A percentile compares a stretch with the other conserved stretches of the same genome.
phyloP scores from a whole-genome alignment of 2,113 vertebrate genomes.

The Xyliphius kryptos region DNA sequence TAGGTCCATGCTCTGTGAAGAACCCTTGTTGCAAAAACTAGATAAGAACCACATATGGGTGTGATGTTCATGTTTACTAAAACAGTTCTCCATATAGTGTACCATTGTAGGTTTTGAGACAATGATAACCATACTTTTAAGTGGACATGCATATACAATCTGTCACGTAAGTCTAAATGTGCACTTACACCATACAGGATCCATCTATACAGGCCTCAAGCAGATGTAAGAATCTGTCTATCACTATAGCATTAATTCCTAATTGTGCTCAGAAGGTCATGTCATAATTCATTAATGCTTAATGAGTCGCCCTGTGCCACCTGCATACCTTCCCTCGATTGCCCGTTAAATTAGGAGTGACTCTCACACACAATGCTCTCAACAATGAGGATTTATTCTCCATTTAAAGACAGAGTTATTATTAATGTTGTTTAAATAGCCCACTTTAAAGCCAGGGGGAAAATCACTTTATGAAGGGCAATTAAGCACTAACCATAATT shows the following conservation, averaged over 20 bases:
- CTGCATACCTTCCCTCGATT: constrained; percentile 83
- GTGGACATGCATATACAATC: too few relatives aligned
- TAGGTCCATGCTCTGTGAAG: too few relatives aligned
- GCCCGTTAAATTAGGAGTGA: constrained; percentile 89
- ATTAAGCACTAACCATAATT: constrained; percentile 96
- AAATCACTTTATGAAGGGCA: constrained; percentile 99
- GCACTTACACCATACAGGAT: too few relatives aligned
- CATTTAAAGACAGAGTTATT: constrained; percentile 87
- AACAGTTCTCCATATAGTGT: too few relatives aligned
- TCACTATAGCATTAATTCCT: constrained; percentile 76
- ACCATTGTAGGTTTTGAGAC: too few relatives aligned
- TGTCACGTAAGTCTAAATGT: too few relatives aligned
- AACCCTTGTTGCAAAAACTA: too few relatives aligned
- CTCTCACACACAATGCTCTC: constrained; percentile 72
- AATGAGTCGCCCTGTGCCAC: constrained; percentile 81
- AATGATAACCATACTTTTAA: too few relatives aligned
- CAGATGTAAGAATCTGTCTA: constrained; percentile 79
- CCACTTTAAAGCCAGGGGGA: constrained; percentile 90
- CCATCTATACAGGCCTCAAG: too few relatives aligned
- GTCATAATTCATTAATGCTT: constrained; percentile 89
- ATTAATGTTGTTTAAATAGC: constrained; percentile 98
- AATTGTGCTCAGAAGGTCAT: constrained; percentile 99
- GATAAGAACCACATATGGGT: too few relatives aligned
- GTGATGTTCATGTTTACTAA: too few relatives aligned
- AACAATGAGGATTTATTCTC: constrained; percentile 85